Percentiles rank a stretch among this genome's conserved stretches.
Conservation (phyloP, 2,797 vertebrate species). For the Hafferia zeledoni region DNA sequence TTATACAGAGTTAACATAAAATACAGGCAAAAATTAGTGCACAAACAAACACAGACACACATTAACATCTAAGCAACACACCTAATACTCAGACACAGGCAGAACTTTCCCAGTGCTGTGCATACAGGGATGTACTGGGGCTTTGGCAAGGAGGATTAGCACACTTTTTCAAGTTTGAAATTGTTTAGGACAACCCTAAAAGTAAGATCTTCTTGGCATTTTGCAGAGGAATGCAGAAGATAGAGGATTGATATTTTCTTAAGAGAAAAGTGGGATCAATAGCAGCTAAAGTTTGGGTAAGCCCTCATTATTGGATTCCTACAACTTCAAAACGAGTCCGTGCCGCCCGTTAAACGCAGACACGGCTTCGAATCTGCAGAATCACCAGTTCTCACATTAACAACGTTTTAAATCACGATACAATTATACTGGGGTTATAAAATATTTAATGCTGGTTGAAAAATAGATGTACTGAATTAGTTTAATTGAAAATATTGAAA, state of each 20-base stretch:
- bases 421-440: neutral
- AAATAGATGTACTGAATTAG: neutral
- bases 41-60: neutral
- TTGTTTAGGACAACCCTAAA: neutral
- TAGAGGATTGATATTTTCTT: neutral
- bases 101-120: neutral
- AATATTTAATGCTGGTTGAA: conserved; percentile 11
- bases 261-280: neutral
- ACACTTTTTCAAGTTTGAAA: neutral
- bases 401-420: neutral
- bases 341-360: neutral
- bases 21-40: neutral
- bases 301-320: neutral
- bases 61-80: accelerated
- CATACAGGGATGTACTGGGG: neutral
- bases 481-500: neutral
- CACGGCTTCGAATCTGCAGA: neutral
- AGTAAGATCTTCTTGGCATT: neutral
- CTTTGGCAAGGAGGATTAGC: neutral
- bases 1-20: neutral
- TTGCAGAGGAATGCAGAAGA: neutral
- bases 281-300: neutral
- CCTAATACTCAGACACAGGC: neutral
- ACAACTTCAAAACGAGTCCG: neutral
- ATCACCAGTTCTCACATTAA: neutral